Percentiles rank a stretch among this genome's conserved stretches.
Conservation (phyloP, 2,797 vertebrate species). For the Poeciliopsis infans region DNA sequence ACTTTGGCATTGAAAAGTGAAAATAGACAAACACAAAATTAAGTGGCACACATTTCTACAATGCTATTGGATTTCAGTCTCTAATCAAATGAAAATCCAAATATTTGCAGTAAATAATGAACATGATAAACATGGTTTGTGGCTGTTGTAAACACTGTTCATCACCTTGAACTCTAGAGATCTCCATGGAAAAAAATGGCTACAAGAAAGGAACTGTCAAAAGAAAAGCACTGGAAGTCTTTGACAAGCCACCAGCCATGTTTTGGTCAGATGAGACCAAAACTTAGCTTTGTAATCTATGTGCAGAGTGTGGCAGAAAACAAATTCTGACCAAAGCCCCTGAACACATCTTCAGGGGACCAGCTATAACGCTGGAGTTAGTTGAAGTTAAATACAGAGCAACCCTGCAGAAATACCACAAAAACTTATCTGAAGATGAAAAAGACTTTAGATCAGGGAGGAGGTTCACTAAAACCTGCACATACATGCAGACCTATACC, state of each 20-base stretch:
- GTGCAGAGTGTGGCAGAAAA: background rate
- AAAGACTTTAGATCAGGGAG: background rate
- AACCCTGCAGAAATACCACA: background rate
- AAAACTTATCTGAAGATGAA: background rate
- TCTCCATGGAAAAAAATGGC: background rate
- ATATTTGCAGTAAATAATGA: background rate
- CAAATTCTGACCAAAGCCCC: background rate
- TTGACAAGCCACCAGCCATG: background rate
- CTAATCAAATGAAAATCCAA: background rate
- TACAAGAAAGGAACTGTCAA: background rate
- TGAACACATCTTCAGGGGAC: background rate
- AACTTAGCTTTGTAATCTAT: background rate
- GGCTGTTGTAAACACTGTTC: background rate
- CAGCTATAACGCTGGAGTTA: background rate
- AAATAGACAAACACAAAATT: background rate
- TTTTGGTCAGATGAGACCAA: background rate
- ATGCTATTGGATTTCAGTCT: background rate
- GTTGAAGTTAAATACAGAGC: no score
- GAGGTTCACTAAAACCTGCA: background rate
- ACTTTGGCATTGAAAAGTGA: background rate
- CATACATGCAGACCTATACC: background rate
- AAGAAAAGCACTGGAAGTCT: background rate
- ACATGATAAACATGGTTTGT: background rate
- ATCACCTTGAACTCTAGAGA: background rate
- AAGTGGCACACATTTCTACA: background rate